Percentiles rank a stretch among this genome's conserved stretches.
Evolutionary conservation across 2,888 invertebrate species (phyloP).

Genomic region (Minunthozetes semirufus): DNA sequence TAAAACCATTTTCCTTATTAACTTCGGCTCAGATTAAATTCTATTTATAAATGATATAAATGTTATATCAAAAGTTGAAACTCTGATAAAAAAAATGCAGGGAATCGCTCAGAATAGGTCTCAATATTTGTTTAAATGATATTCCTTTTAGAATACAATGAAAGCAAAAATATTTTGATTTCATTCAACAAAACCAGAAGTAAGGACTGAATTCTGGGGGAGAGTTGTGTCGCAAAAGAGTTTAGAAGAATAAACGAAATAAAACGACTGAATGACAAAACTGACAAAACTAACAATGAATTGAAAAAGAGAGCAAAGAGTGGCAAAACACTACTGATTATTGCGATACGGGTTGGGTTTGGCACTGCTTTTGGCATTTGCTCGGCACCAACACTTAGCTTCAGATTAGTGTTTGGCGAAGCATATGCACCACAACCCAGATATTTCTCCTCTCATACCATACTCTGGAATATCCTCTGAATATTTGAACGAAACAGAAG

Average conservation of each 20-base stretch:
- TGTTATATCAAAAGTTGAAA: neutral
- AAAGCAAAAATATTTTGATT: neutral
- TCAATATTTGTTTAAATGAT: neutral
- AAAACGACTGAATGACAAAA: neutral
- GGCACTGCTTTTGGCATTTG: neutral
- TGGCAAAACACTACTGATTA: too few relatives aligned
- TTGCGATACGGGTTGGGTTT: neutral
- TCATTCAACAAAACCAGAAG: too few relatives aligned
- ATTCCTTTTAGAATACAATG: neutral
- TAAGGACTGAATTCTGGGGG: too few relatives aligned
- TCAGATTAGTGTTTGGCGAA: neutral
- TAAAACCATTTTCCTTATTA: neutral
- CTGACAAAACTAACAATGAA: neutral
- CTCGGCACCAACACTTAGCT: neutral
- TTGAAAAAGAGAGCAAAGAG: neutral
- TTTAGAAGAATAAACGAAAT: neutral
- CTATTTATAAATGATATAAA: neutral
- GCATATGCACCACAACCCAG: neutral
- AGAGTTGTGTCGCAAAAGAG: neutral
- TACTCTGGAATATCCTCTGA: too few relatives aligned
- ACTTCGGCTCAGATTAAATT: neutral
- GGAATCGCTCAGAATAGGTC: neutral
- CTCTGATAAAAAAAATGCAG: neutral
- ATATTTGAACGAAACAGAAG: too few relatives aligned
- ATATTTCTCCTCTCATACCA: neutral